These are phyloP conservation scores for Lathamus discolor DNA, from an alignment of 2,113 vertebrate genomes.

Conservation along the genomic window DNA sequence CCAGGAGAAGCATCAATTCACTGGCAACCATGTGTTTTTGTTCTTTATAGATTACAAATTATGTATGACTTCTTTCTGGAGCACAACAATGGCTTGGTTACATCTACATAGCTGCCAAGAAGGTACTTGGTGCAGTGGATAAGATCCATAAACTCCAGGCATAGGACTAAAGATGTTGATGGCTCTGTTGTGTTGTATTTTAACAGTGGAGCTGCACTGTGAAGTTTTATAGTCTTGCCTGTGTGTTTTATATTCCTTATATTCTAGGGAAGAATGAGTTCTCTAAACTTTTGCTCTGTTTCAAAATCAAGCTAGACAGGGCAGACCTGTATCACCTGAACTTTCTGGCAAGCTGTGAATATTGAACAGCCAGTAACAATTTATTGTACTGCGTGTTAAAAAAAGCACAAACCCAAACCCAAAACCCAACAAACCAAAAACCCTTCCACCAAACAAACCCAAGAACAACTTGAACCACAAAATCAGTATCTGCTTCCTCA, in stretches of 20 bases:
- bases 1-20: background rate
- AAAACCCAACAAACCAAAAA: background rate
- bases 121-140: background rate
- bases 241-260: background rate
- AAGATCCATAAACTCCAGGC: background rate
- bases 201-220: background rate
- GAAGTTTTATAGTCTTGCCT: background rate
- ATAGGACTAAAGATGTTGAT: background rate
- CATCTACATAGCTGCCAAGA: background rate
- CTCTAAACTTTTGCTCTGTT: background rate
- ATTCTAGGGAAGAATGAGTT: background rate
- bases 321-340: background rate
- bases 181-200: background rate
- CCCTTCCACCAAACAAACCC: background rate
- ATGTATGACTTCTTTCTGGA: background rate
- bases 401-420: background rate
- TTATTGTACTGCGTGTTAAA: background rate
- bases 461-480: background rate
- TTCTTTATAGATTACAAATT: background rate
- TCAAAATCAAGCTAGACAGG: background rate
- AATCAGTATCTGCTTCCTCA: slow-evolving; percentile 17
- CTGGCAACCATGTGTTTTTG: background rate
- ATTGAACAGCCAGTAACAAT: background rate
- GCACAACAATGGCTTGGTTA: background rate
- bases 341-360: background rate